Evolutionary conservation across 2,113 vertebrate species (phyloP).

Genomic region (Cyprinodon tularosa): DNA sequence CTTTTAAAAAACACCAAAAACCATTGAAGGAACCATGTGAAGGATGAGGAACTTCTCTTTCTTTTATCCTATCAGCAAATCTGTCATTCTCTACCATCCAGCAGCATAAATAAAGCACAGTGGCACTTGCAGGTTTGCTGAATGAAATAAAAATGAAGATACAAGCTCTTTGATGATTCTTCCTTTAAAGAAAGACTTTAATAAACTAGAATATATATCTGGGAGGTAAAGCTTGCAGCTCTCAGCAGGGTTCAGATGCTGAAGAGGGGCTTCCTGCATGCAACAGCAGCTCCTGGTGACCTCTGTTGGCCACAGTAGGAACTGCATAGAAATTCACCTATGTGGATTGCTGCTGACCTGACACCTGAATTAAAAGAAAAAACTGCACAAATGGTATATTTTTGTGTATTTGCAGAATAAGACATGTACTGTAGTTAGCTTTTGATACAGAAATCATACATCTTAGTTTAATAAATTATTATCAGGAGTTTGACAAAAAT

Average conservation of each 20-base stretch:
- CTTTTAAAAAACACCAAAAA: conserved; percentile 81
- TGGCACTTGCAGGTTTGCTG: conserved; percentile 62
- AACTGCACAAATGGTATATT: background rate
- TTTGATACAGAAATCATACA: background rate
- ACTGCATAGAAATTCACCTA: conserved; percentile 27
- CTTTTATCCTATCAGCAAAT: conserved; percentile 66
- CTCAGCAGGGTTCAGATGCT: conserved; percentile 2
- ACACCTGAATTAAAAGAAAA: background rate
- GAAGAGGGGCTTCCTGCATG: conserved; percentile 25
- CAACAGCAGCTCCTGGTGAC: conserved; percentile 64
- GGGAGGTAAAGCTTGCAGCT: conserved; percentile 18
- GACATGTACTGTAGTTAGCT: background rate
- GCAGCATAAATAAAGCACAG: conserved; percentile 64
- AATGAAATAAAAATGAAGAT: conserved; percentile 64
- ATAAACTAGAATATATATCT: conserved; percentile 42
- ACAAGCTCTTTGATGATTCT: conserved; percentile 65
- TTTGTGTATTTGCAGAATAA: too few species aligned
- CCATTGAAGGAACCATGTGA: conserved; percentile 83
- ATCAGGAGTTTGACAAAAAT: too few species aligned
- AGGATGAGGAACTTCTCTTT: conserved; percentile 35
- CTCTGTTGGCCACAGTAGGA: conserved; percentile 53
- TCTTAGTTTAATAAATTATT: background rate
- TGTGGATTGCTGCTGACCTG: background rate
- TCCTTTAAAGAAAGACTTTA: conserved; percentile 49
- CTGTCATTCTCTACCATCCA: conserved; percentile 59